Evolutionary conservation across 2,113 vertebrate genomes (phyloP).

Genomic region (Rhineura floridana): DNA sequence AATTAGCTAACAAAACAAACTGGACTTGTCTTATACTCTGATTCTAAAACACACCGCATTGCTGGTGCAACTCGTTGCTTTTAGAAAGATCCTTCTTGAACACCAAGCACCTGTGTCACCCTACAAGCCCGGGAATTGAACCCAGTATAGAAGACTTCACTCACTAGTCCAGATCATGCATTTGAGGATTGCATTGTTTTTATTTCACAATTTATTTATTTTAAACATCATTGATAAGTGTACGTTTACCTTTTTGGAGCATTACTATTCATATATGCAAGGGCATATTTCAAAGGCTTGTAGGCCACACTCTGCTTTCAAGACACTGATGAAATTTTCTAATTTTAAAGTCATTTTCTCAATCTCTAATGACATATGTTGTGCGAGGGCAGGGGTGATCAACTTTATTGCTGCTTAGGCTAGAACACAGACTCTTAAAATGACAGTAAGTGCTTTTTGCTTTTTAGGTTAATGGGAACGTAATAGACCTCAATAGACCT

Average conservation of each 20-base stretch:
- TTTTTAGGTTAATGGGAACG: conserved; percentile 59
- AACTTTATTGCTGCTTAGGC: conserved; percentile 44
- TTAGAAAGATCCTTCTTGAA: not conserved
- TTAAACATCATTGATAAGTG: not conserved
- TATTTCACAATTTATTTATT: too few relatives aligned
- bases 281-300: conserved; percentile 33
- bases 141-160: not conserved
- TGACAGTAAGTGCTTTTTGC: conserved; percentile 53
- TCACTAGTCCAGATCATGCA: not conserved
- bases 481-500: conserved; percentile 50
- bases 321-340: conserved; percentile 26
- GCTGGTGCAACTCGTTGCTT: not conserved
- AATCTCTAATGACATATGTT: conserved; percentile 51
- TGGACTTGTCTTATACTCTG: not conserved
- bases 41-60: not conserved
- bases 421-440: conserved; percentile 52
- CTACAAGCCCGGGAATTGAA: not conserved
- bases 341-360: conserved; percentile 56
- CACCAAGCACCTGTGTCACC: not conserved
- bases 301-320: conserved; percentile 16
- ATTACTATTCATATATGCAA: conserved; percentile 64
- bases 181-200: not conserved
- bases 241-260: conserved; percentile 38
- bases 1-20: not conserved
- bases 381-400: conserved; percentile 47